Base-by-base conservation (phyloP, 2,888 invertebrate genomes). In the Drosophila birchii region DNA sequence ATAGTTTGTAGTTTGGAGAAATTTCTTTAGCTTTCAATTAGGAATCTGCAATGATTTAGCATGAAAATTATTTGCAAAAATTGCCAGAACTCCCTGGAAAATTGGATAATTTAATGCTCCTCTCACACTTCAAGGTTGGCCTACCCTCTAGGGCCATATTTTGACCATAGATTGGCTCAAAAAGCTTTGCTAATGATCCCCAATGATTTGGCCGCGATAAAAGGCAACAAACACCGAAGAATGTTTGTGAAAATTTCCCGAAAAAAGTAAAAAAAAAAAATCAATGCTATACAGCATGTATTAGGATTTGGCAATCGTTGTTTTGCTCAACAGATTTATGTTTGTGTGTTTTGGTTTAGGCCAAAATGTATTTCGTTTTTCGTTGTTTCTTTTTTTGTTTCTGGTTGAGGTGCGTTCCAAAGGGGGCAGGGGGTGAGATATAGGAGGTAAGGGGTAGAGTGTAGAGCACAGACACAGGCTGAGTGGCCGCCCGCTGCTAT, bases 401-500 rank as follows among this genome's bases (percentile, higher is more conserved):
- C 26, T 32, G 5, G 26, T 23, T 20, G 55, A 62, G 53, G 62
- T 67, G 66, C 56, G 51, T 72, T 71, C 34, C 54, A 26, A 8
- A 18, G 41, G 39, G 39, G n/a, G 44, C 14, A 16, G 58, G 47
- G 49, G 32, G 3, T n/a, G 23, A 43, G 20, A 43, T 43, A 43
- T 43, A 39, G 18, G 47, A 14, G 43, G 43, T 29, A 16, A 23
- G 38, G 39, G 34, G 62, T 36, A 23, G 18, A 38, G 34, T 34
- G 51, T 51, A 51, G 56, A 34, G 44, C 60, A 70, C 60, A 70
- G 67, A 41, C 54, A 55, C 60, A 51, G 71, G 58, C 72, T 71
- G 72, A 72, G 73, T 72, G 72, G 81, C 81, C 67, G 75, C 81
- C 64, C 77, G 81, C 69, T 80, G 84, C 84, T 84, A 84, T 84